Evolutionary conservation across 2,797 vertebrate species (phyloP), one percentile per base, ranked within the genome.

Genomic region (Galagoides demidoff): DNA sequence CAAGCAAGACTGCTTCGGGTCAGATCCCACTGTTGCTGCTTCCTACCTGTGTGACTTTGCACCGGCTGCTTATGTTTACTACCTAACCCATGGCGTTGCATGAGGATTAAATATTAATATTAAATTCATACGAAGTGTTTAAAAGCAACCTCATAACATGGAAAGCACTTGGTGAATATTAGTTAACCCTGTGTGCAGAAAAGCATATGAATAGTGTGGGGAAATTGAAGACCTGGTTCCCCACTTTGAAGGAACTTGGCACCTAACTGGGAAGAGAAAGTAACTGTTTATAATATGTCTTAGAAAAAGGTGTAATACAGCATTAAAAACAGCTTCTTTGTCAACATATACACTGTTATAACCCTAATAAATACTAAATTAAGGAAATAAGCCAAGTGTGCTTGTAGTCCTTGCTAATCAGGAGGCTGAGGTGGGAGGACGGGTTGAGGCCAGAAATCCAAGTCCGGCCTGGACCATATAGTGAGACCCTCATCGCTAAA

Each of bases 301-400:
- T 66, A 81, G 52, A 45, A 90, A 88, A 7, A 61, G 77, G 45
- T n/a, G 49, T 52, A 16, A 52, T 52, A 20, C 25, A 83, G 59
- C 12, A 70, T 86, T 94, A 55, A 89, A 95, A 92, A 27, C 52
- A 86, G 66, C 49, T 92, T 70, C 14, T 83, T 66, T 45, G 19
- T 87, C 61, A 83, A 73, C 3, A 5, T 52, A 37, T 59, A 68
- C 0, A 13, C 17, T 61, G 34, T 19, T 77, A 31, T 85, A 73
- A 76, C 61, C 61, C 34, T 70, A 59, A 39, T 63, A 84, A 95
- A 70, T 25, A 34, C 63, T 45, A 45, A 49, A 52, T 39, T 78
- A 85, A 73, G 81, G 59, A 45, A 74, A 59, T 78, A 89, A 89
- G 70, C n/a, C n/a, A 70, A n/a, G 29, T 64, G 63, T n/a, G 63